Evolutionary conservation across 1,140 invertebrate genomes (phyloP), one percentile per base, ranked within the genome.

Genomic region (Zaprionus vittiger): DNA sequence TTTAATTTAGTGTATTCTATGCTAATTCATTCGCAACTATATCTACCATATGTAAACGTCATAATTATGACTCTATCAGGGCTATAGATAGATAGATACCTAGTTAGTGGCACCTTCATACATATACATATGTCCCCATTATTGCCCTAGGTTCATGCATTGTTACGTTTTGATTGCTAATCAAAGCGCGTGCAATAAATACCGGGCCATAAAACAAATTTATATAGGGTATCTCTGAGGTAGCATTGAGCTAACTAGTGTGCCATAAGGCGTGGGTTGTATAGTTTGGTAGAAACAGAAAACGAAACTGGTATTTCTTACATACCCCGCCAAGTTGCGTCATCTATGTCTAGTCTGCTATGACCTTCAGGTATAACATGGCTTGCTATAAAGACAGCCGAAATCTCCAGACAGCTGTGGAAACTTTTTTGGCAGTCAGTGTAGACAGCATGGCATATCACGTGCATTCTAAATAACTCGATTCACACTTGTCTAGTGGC

Each of bases 241-340:
- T 54, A 15, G 17, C 47, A 9, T 15, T 15, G 26, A 38, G 15
- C 7, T 31, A 38, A 17, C 7, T 24, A 22, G 17, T 44, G 1
- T 26, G 71, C 31, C 66, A 74, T 74, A 69, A 74, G 70, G 17
- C 44, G 65, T 67, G 65, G 54, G 54, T 15, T 22, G 65, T 34
- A 28, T 17, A 31, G 37, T 14, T 22, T 14, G 15, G 7, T 31
- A 17, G 5, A 38, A 5, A 11, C 22, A n/a, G 31, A 52, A 66
- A 31, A 41, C 5, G 5, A n/a, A n/a, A n/a, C 52, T 31, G 38
- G 38, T 31, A 49, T 49, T 49, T 49, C 47, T 20, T 49, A 49
- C 17, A 49, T 49, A 17, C 41, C 41, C n/a, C 41, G 15, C 4
- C 41, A n/a, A n/a, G 41, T 6, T 44, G 41, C 41, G 41, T 44